Base-by-base conservation (phyloP, 2,797 vertebrate species). In the Sebastes baramenuke region DNA sequence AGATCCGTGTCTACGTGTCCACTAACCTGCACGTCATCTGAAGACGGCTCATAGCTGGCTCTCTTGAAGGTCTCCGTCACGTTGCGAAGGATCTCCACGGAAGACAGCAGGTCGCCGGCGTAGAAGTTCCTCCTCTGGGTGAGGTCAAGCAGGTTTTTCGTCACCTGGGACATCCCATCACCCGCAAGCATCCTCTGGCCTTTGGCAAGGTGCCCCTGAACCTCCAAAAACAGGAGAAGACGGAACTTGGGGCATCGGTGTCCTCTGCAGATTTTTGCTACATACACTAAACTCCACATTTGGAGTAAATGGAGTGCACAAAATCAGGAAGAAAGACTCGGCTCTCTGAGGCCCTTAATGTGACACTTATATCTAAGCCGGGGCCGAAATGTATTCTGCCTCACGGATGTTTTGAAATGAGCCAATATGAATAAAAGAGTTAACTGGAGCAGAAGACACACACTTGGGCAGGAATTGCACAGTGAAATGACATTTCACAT, bases 161-260 rank as follows among this genome's bases (percentile, higher is more conserved):
- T 99, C 82, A 99, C 98, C 91, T 99, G 97, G 92, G 98, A 99
- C 99, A 99, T 99, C 49, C 98, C 98, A 80, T 99, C 97, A 22
- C 98, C 97, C 5, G 99, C 99, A 85, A 98, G 92, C 86, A 94
- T 97, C 88, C 97, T 96, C 89, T 99, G 98, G 61, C 99, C 99
- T 90, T 99, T 99, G 1, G 98, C 97, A 75, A 99, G 97, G 85
- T 99, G 97, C 79, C 98, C 98, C 94, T 99, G 98, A 94, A 99
- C 98, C 98, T 99, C 94, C 88, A 93, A 90, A 91, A 92, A 93
- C 91, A 94, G 93, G 90, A 91, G 82, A 92, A 80, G 86, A 93
- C 59, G 89, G 80, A 87, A 95, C 94, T 92, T 95, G 94, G 90
- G 93, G 92, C 87, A 93, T 94, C 52, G 79, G 83, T 84, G 88